Evolutionary conservation across 2,888 invertebrate species (phyloP).

Genomic region (Lasioglossum marginatum): DNA sequence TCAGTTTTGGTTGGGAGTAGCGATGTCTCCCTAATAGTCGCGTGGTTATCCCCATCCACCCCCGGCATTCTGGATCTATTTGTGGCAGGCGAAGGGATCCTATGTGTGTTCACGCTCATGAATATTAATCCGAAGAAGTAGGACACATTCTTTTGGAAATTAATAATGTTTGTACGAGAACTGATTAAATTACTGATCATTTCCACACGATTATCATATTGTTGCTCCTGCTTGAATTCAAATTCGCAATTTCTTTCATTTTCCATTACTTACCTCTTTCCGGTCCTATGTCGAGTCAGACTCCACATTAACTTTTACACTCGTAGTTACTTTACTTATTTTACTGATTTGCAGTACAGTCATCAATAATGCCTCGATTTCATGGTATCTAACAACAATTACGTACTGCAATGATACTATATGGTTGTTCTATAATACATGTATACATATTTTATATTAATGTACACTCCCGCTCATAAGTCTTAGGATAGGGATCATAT

Average conservation of each 20-base stretch:
- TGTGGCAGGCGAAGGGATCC: background rate
- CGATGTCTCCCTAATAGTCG: conserved; percentile 9
- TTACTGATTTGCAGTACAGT: background rate
- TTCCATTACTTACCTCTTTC: background rate
- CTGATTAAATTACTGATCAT: background rate
- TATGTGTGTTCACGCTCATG: background rate
- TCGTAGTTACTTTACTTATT: background rate
- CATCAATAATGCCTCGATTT: background rate
- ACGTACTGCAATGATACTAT: no score
- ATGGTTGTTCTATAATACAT: no score
- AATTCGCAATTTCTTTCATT: background rate
- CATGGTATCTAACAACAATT: background rate
- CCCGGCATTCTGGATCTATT: background rate
- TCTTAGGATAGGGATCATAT: no score
- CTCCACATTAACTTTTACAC: background rate
- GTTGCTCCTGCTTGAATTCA: background rate
- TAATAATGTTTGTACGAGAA: background rate
- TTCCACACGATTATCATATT: background rate
- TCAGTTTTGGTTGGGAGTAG: background rate
- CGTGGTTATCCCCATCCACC: background rate
- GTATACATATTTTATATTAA: no score
- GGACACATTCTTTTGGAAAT: background rate
- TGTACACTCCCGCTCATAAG: no score
- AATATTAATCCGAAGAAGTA: background rate
- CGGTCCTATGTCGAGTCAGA: background rate